Evolutionary conservation across 2,888 invertebrate genomes (phyloP).

Genomic region (Meta bourneti): DNA sequence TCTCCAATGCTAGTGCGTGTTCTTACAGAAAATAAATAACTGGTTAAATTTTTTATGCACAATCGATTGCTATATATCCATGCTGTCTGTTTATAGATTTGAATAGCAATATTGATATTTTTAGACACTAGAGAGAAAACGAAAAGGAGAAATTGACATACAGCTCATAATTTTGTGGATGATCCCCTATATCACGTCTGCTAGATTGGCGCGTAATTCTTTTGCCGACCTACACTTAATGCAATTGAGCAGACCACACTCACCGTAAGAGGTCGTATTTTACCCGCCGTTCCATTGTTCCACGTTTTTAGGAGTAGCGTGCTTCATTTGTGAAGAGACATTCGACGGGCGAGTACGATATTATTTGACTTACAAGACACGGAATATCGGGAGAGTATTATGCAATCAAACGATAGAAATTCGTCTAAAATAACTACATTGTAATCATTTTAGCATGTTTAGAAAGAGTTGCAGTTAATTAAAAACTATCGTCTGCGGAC

Average conservation of each 20-base stretch:
- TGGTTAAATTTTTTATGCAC: not conserved
- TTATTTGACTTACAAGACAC: not conserved
- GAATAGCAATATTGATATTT: not conserved
- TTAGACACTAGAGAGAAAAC: not conserved
- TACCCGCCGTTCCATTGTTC: conserved; percentile 25
- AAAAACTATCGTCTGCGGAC: too few relatives aligned
- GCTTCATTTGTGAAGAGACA: conserved; percentile 8
- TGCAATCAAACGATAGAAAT: too few relatives aligned
- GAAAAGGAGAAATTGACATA: not conserved
- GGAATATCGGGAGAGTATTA: not conserved
- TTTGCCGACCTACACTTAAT: conserved; percentile 49
- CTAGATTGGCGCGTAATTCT: conserved; percentile 49
- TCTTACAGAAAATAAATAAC: not conserved
- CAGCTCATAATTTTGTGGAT: conserved; percentile 14
- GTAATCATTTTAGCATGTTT: too few relatives aligned
- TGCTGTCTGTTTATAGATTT: not conserved
- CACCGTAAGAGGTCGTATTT: conserved; percentile 65
- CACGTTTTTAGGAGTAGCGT: conserved; percentile 38
- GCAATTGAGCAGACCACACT: conserved; percentile 66
- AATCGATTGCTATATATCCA: not conserved
- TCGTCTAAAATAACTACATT: too few relatives aligned
- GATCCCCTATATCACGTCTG: conserved; percentile 3
- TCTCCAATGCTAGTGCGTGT: not conserved
- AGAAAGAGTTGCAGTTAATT: too few relatives aligned
- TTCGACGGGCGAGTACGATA: not conserved